Evolutionary conservation across 2,797 vertebrate species (phyloP).

Genomic region (Chaetophractus vellerosus): DNA sequence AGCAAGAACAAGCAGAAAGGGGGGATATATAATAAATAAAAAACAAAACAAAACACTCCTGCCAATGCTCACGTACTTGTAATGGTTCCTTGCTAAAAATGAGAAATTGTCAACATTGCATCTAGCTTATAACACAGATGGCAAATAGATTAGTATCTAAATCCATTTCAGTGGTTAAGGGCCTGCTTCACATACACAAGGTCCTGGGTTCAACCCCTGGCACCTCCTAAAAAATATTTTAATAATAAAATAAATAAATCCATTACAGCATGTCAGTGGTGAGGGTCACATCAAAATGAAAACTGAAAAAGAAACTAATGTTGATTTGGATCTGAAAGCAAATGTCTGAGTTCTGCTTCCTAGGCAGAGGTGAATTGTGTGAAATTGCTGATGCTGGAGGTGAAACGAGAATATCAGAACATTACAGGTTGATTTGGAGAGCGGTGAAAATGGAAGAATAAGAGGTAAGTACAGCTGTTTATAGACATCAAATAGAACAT

Average conservation of each 20-base stretch:
- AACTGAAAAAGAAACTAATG: constrained; percentile 49
- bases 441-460: not conserved
- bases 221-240: too few species aligned
- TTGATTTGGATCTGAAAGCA: constrained; percentile 31
- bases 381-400: not conserved
- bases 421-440: not conserved
- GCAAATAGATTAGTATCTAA: not conserved
- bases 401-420: not conserved
- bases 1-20: too few species aligned
- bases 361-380: not conserved
- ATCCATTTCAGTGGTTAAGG: not conserved
- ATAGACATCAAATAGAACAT: constrained; percentile 4
- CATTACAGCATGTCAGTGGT: not conserved
- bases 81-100: constrained; percentile 27
- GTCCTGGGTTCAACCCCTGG: too few species aligned
- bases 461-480: not conserved
- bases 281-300: constrained; percentile 37
- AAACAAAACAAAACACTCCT: constrained; percentile 29
- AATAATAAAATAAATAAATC: not conserved
- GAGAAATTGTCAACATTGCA: constrained; percentile 47
- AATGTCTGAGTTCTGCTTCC: constrained; percentile 42
- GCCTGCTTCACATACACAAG: too few species aligned
- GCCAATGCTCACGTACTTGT: not conserved
- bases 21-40: too few species aligned
- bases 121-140: not conserved